Evolutionary conservation across 2,888 invertebrate genomes (phyloP).

Genomic region (Drosophila sordidapex): DNA sequence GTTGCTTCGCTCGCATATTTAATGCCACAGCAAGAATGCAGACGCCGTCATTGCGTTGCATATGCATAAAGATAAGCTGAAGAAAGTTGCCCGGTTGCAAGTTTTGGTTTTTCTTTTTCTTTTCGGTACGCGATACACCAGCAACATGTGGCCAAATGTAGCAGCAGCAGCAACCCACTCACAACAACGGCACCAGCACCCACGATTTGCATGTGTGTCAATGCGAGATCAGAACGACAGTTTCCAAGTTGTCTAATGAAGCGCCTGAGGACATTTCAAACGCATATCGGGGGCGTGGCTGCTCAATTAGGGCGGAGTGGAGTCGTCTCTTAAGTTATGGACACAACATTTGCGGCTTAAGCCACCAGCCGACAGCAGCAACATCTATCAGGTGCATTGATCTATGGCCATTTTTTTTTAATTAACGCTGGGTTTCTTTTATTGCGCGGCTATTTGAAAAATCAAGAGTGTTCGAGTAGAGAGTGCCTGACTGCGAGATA

Average conservation of each 20-base stretch:
- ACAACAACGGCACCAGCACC: conserved; percentile 43
- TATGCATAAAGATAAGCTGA: conserved; percentile 78
- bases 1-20: conserved; percentile 71
- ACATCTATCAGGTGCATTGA: conserved; percentile 80
- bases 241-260: conserved; percentile 64
- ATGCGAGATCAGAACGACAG: conserved; percentile 53
- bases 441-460: conserved; percentile 69
- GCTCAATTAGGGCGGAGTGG: conserved; percentile 34
- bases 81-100: conserved; percentile 66
- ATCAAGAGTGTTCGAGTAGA: conserved; percentile 28
- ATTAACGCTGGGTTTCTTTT: conserved; percentile 80
- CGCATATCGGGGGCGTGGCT: conserved; percentile 24
- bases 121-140: conserved; percentile 39
- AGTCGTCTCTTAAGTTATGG: conserved; percentile 55
- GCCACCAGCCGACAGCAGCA: conserved; percentile 13
- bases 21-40: conserved; percentile 71
- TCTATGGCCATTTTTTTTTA: conserved; percentile 77
- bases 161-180: conserved; percentile 48
- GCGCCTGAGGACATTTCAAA: conserved; percentile 72
- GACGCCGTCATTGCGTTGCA: conserved; percentile 77
- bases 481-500: conserved; percentile 12
- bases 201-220: conserved; percentile 73
- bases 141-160: conserved; percentile 48
- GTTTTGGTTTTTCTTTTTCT: conserved; percentile 41
- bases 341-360: conserved; percentile 43